phyloP scores from a whole-genome alignment of 2,888 invertebrate genomes.

The Mesoligia furuncula region DNA sequence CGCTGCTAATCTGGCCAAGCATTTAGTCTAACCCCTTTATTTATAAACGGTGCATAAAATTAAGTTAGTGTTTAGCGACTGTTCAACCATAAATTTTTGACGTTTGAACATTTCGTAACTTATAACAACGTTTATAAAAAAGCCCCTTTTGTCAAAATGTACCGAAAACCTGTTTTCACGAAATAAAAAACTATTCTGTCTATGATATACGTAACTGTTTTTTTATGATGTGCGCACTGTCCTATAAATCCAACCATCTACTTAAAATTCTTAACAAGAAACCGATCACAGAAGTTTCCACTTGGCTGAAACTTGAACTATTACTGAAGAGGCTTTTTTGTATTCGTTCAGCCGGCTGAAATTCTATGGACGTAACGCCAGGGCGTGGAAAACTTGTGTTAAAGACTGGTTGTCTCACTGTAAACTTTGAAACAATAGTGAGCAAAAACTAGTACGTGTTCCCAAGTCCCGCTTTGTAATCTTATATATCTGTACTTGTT shows the following conservation, averaged over 20 bases:
- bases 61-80: background rate
- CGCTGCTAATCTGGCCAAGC: no score
- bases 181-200: background rate
- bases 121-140: background rate
- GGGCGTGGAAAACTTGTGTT: constrained; percentile 53
- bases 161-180: background rate
- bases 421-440: constrained; percentile 54
- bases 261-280: constrained; percentile 29
- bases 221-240: background rate
- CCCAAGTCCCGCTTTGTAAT: constrained; percentile 42
- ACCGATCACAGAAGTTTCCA: constrained; percentile 20
- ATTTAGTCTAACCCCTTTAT: background rate
- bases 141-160: background rate
- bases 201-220: background rate
- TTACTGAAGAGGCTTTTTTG: constrained; percentile 49
- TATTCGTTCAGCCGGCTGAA: constrained; percentile 45
- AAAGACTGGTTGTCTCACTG: constrained; percentile 45
- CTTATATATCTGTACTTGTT: background rate
- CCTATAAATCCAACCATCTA: constrained; percentile 3
- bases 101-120: background rate
- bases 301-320: constrained; percentile 42
- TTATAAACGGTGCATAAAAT: background rate
- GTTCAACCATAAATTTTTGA: background rate
- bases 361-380: constrained; percentile 49
- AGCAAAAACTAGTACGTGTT: constrained; percentile 63